Conservation (phyloP, 2,113 vertebrate genomes). For the Lathamus discolor region DNA sequence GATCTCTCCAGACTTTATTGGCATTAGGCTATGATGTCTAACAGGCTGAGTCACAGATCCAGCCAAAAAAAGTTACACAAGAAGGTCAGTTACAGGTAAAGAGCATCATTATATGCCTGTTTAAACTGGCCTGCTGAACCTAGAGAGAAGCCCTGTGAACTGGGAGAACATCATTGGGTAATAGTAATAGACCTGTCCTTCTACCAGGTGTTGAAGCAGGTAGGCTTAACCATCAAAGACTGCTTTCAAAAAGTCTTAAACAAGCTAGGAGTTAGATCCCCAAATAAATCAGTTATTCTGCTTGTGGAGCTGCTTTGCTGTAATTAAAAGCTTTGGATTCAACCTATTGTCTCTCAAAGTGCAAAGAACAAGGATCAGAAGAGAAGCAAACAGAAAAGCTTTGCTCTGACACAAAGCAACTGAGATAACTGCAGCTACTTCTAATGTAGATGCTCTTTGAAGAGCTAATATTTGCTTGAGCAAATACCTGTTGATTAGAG, state of each 20-base stretch:
- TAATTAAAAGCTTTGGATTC: background rate
- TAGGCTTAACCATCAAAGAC: background rate
- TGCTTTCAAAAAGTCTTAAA: background rate
- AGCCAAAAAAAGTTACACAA: background rate
- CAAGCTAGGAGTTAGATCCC: background rate
- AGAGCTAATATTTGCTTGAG: background rate
- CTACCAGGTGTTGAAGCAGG: background rate
- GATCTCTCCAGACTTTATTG: background rate
- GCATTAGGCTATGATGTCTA: background rate
- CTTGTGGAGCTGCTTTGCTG: background rate
- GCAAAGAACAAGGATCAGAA: background rate
- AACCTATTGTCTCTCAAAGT: background rate
- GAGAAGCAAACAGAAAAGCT: background rate
- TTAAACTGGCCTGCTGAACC: background rate
- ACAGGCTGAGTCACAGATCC: background rate
- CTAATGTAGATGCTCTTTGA: background rate
- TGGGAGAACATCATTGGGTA: background rate
- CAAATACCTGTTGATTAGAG: background rate
- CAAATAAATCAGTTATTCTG: background rate
- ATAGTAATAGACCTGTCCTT: background rate
- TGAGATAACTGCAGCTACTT: constrained; percentile 18
- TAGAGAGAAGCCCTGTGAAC: background rate
- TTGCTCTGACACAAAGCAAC: background rate
- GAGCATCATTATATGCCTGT: background rate
- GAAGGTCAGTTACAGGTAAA: constrained; percentile 31